Evolutionary conservation across 2,888 invertebrate species (phyloP).

Genomic region (Glyphotaelius pellucidus): DNA sequence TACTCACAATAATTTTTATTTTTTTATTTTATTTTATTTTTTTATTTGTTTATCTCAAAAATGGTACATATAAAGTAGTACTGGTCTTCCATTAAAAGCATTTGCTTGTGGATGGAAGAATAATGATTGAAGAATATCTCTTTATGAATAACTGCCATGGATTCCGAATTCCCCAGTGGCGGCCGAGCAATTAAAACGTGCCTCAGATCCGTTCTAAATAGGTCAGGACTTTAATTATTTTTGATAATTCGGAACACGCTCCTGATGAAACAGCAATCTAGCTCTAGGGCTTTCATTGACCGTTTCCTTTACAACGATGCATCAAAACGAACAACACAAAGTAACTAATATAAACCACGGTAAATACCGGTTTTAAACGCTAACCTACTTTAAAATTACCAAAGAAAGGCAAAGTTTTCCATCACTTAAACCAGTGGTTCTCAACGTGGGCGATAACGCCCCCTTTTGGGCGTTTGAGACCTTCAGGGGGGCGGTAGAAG

Average conservation of each 20-base stretch:
- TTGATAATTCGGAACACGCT: slow-evolving; percentile 21
- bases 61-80: no score
- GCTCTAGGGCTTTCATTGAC: slow-evolving; percentile 6
- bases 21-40: no score
- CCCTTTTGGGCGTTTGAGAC: no score
- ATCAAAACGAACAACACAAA: slow-evolving; percentile 21
- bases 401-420: slow-evolving; percentile 32
- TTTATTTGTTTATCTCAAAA: no score
- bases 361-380: slow-evolving; percentile 20
- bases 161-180: not conserved
- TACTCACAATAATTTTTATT: no score
- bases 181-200: not conserved
- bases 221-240: slow-evolving; percentile 13
- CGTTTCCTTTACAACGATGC: slow-evolving; percentile 9
- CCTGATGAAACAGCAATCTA: slow-evolving; percentile 14
- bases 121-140: not conserved
- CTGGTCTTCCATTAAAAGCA: no score
- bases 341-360: not conserved
- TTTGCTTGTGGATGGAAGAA: no score
- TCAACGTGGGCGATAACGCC: no score
- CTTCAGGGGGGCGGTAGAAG: no score
- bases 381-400: slow-evolving; percentile 25
- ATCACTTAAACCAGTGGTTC: no score
- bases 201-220: not conserved
- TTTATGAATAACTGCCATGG: not conserved